A percentile compares a stretch with the other conserved stretches of the same genome.
Conservation (phyloP, 2,113 vertebrate genomes). For the Illadopsis cleaveri region DNA sequence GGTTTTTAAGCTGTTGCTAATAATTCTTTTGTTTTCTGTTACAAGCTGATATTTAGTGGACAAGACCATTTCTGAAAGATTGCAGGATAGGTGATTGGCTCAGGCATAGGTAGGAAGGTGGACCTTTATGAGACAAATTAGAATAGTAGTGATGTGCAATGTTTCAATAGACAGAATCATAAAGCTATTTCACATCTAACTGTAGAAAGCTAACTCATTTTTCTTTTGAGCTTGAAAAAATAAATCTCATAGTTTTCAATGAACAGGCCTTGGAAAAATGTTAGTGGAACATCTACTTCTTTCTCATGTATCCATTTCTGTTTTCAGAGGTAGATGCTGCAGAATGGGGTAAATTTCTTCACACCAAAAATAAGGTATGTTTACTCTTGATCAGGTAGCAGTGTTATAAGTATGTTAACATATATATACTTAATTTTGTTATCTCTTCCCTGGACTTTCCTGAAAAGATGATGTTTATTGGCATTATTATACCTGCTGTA, state of each 20-base stretch:
- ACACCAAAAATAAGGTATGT: constrained; percentile 97
- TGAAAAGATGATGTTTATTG: neutral
- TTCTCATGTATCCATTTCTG: constrained; percentile 35
- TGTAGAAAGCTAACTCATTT: neutral
- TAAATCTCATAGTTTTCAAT: neutral
- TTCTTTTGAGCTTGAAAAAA: neutral
- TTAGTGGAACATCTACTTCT: neutral
- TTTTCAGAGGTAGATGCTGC: constrained; percentile 90
- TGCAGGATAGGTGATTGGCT: neutral
- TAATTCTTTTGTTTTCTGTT: neutral
- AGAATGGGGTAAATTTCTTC: constrained; percentile 98
- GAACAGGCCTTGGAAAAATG: neutral
- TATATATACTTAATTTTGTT: neutral
- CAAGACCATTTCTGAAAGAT: neutral
- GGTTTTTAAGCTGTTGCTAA: neutral
- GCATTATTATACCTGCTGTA: neutral
- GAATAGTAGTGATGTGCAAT: neutral
- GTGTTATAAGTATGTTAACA: neutral
- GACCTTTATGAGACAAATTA: neutral
- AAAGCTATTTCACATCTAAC: neutral
- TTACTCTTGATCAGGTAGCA: neutral
- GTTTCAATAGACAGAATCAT: neutral
- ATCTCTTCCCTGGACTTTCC: neutral
- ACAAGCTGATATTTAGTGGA: neutral
- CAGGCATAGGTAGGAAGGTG: neutral